These are phyloP conservation scores for Megalurothrips usitatus DNA, from an alignment of 2,888 invertebrate species.

Conservation along the genomic window DNA sequence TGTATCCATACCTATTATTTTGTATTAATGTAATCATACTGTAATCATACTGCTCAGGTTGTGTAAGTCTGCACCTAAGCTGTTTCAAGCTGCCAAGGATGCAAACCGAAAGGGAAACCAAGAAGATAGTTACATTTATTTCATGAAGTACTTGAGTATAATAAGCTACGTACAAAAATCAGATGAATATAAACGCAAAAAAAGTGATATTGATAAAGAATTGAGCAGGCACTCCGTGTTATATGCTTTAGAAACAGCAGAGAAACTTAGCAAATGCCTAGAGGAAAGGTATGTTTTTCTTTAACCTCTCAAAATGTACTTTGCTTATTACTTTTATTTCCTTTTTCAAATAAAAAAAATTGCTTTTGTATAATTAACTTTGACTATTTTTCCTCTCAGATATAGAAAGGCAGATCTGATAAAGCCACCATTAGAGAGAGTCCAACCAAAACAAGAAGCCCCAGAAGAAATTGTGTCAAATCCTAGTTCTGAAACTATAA, in stretches of 20 bases:
- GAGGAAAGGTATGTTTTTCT: not conserved
- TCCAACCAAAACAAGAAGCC: too few species aligned
- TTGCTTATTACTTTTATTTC: not conserved
- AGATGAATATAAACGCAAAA: not conserved
- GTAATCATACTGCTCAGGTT: not conserved
- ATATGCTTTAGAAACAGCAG: not conserved
- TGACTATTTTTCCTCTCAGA: not conserved
- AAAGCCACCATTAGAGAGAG: not conserved
- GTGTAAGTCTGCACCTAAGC: not conserved
- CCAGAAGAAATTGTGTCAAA: not conserved
- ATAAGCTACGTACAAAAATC: not conserved
- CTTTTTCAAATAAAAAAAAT: not conserved
- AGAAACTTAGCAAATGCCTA: not conserved
- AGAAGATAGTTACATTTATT: not conserved
- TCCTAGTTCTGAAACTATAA: not conserved
- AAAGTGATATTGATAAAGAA: not conserved
- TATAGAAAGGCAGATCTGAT: not conserved
- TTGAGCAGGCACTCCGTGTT: not conserved
- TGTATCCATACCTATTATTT: too few species aligned
- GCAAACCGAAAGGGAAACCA: not conserved
- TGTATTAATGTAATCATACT: too few species aligned
- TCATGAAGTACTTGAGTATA: not conserved
- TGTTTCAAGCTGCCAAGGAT: not conserved
- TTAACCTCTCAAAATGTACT: not conserved
- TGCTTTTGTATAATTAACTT: too few species aligned